Conservation (phyloP, 2,888 invertebrate species). For the Drosophila infuscata region DNA sequence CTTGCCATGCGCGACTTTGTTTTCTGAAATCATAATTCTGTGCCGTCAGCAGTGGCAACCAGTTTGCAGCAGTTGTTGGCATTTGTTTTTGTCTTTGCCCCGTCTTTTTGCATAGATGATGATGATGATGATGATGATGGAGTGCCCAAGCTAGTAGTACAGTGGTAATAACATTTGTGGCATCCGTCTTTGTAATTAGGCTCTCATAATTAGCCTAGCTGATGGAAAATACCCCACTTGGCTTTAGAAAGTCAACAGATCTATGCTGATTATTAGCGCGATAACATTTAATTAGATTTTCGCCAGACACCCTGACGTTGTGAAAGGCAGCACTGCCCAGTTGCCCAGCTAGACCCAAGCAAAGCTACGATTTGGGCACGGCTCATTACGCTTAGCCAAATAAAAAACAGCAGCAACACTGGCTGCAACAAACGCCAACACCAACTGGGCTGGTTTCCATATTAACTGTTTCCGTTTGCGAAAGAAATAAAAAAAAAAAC, state of each 20-base stretch:
- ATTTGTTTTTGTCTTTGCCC: constrained; percentile 5
- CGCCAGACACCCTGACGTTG: constrained; percentile 49
- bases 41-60: constrained; percentile 35
- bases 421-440: constrained; percentile 33
- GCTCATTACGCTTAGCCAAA: constrained; percentile 60
- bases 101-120: not conserved
- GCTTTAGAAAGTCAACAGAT: constrained; percentile 71
- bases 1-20: constrained; percentile 74
- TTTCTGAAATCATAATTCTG: constrained; percentile 74
- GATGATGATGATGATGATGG: not conserved
- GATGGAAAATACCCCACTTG: constrained; percentile 47
- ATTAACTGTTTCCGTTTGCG: constrained; percentile 65
- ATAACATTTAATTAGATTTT: constrained; percentile 79
- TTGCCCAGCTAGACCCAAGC: not conserved
- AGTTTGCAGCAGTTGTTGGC: constrained; percentile 40
- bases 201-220: constrained; percentile 69
- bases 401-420: not conserved
- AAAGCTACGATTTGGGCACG: constrained; percentile 32
- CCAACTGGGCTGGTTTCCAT: constrained; percentile 53
- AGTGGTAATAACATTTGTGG: constrained; percentile 43
- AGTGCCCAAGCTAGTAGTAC: constrained; percentile 15
- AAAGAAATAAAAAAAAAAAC: constrained; percentile 4
- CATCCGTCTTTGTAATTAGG: constrained; percentile 81
- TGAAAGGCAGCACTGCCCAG: constrained; percentile 59
- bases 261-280: constrained; percentile 77